phyloP scores from a whole-genome alignment of 1,140 invertebrate genomes.

The Pinna nobilis region DNA sequence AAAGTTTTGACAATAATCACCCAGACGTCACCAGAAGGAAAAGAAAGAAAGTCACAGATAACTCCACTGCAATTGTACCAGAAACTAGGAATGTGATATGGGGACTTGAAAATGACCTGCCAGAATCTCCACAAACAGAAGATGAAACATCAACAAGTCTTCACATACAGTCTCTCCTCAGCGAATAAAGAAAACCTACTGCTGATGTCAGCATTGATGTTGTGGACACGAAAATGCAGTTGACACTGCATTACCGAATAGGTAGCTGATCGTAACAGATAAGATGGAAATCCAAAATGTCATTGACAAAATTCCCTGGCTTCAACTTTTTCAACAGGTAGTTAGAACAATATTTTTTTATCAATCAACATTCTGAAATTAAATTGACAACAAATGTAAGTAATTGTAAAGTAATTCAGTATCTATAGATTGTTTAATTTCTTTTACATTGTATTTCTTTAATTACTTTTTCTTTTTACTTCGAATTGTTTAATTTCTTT shows the following conservation, averaged over 20 bases:
- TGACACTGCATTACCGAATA: neutral
- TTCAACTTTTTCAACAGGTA: constrained; percentile 4
- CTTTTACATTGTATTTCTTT: no score
- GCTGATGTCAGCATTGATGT: neutral
- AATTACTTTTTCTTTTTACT: no score
- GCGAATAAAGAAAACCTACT: neutral
- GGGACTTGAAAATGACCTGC: neutral
- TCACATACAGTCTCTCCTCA: neutral
- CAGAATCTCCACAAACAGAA: neutral
- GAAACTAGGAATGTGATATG: neutral
- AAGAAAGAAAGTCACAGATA: neutral
- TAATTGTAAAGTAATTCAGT: neutral
- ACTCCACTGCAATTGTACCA: neutral
- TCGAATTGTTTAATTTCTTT: no score
- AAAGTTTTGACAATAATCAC: neutral
- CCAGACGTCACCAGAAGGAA: neutral
- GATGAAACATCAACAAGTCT: neutral
- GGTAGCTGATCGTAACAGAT: neutral
- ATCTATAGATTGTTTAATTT: neutral
- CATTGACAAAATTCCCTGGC: neutral
- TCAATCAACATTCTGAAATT: neutral
- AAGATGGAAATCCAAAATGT: constrained; percentile 1
- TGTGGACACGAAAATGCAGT: neutral
- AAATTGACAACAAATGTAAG: neutral
- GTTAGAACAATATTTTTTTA: neutral